phyloP scores from a whole-genome alignment of 2,797 vertebrate species.

The Neoniphon sammara region DNA sequence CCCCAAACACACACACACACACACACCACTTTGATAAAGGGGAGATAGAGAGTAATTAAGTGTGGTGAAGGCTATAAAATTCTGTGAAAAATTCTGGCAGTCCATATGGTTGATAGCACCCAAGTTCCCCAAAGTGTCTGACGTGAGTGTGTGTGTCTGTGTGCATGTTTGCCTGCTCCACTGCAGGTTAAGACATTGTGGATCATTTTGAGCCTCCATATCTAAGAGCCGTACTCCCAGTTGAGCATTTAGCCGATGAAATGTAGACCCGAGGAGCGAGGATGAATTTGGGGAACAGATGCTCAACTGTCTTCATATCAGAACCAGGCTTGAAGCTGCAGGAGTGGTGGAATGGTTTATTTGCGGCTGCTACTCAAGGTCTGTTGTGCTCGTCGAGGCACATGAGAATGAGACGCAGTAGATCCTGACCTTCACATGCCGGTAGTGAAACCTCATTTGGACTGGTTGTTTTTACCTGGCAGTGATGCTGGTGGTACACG shows the following conservation, averaged over 20 bases:
- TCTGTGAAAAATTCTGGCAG: background rate
- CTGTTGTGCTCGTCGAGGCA: background rate
- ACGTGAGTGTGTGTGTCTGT: conserved; percentile 1
- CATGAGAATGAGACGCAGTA: background rate
- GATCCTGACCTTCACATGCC: background rate
- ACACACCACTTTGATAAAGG: background rate
- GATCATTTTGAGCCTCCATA: background rate
- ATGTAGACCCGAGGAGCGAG: background rate
- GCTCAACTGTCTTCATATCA: background rate
- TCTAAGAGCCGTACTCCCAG: background rate
- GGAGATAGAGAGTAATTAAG: background rate
- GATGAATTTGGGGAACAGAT: background rate
- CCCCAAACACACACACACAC: background rate
- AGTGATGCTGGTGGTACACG: too few relatives aligned
- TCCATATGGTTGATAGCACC: conserved; percentile 9
- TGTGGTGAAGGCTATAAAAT: background rate
- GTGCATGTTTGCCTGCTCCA: too few relatives aligned
- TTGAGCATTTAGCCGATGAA: background rate
- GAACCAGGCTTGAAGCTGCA: background rate
- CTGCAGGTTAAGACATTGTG: too few relatives aligned
- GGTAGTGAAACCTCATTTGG: background rate
- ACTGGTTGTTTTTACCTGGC: too few relatives aligned
- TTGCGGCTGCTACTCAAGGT: background rate
- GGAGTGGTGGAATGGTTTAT: background rate
- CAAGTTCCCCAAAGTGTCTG: background rate